These are phyloP conservation scores for Metacarcinus magister DNA, from an alignment of 2,888 invertebrate genomes.

Conservation along the genomic window DNA sequence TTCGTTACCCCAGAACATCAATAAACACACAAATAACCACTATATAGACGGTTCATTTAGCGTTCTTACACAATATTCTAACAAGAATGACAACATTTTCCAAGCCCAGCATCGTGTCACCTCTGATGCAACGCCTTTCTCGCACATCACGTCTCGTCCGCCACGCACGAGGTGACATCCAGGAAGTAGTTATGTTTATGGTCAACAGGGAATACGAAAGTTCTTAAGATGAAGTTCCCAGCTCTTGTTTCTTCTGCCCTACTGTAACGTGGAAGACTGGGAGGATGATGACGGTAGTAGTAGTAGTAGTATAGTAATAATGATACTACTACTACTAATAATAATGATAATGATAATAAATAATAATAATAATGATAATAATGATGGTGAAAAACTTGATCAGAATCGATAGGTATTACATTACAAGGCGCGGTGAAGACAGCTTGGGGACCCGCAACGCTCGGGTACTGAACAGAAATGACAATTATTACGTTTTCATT, in stretches of 20 bases:
- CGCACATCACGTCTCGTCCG: neutral
- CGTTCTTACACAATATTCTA: too few species aligned
- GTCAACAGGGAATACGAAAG: neutral
- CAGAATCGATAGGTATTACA: neutral
- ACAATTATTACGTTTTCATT: too few species aligned
- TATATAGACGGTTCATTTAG: too few species aligned
- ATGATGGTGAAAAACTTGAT: neutral
- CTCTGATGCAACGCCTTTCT: neutral
- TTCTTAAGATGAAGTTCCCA: neutral
- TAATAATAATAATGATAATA: too few species aligned
- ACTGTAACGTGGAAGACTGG: neutral
- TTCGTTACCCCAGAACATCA: too few species aligned
- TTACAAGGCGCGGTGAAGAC: neutral
- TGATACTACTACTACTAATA: conserved; percentile 1
- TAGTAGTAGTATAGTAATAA: neutral
- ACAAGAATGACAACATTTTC: too few species aligned
- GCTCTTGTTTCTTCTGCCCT: neutral
- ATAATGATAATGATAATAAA: neutral
- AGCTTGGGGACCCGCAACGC: neutral
- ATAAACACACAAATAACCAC: too few species aligned
- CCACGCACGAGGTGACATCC: neutral
- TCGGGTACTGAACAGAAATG: too few species aligned
- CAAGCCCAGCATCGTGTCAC: too few species aligned
- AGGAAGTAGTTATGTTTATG: neutral
- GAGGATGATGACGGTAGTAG: neutral